Conservation (phyloP, 2,113 vertebrate genomes). For the Acrocephalus arundinaceus region DNA sequence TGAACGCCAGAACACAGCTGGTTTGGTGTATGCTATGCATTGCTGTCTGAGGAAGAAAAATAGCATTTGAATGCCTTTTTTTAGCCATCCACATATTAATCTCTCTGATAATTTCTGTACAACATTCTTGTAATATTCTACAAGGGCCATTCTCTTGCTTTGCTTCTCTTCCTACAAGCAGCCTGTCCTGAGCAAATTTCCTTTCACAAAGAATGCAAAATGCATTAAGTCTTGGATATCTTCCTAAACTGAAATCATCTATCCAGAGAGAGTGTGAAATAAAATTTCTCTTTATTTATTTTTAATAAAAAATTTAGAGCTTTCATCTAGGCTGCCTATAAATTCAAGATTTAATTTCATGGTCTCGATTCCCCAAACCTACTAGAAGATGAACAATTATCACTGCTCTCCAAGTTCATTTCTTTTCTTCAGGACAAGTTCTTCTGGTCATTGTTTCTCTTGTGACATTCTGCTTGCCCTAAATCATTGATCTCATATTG, state of each 20-base stretch:
- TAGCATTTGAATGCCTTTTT: background rate
- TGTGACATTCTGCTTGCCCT: background rate
- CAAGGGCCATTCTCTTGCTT: background rate
- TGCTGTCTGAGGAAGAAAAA: background rate
- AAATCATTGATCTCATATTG: background rate
- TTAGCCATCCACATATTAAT: background rate
- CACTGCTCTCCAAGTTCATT: background rate
- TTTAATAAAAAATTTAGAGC: slow-evolving; percentile 26
- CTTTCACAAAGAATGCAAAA: background rate
- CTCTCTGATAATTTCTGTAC: background rate
- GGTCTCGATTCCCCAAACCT: background rate
- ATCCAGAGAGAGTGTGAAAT: background rate
- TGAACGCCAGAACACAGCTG: background rate
- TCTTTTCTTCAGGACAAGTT: background rate
- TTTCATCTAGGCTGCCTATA: background rate
- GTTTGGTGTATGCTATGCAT: background rate
- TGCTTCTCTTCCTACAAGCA: background rate
- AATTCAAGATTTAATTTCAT: background rate
- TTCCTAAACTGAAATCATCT: background rate
- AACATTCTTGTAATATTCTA: background rate
- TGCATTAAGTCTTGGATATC: background rate
- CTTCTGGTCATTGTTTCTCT: background rate
- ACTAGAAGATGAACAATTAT: slow-evolving; percentile 15
- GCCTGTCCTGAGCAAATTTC: background rate
- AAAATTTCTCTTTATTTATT: background rate